Conservation (phyloP, 2,113 vertebrate species). For the Dissostichus mawsoni region DNA sequence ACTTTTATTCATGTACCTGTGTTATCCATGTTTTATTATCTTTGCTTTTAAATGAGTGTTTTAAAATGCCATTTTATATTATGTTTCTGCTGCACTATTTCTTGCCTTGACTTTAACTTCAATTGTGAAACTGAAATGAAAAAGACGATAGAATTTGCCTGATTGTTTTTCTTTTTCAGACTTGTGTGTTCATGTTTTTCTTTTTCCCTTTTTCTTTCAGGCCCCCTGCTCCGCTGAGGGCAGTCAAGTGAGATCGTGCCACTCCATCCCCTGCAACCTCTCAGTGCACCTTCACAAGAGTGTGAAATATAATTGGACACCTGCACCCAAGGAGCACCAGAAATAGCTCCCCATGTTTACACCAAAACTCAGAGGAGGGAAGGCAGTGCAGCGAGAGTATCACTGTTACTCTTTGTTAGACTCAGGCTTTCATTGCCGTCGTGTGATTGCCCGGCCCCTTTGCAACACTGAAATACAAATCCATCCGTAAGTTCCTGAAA, state of each 20-base stretch:
- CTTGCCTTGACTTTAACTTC: too few species aligned
- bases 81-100: too few species aligned
- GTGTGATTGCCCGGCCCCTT: conserved; percentile 39
- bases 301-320: conserved; percentile 83
- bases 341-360: conserved; percentile 73
- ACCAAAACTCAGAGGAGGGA: conserved; percentile 38
- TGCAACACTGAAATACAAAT: conserved; percentile 47
- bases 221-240: conserved; percentile 33
- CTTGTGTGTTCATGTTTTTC: not conserved
- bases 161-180: not conserved
- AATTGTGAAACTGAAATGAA: not conserved
- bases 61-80: too few species aligned
- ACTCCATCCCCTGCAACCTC: conserved; percentile 47
- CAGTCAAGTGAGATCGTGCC: conserved; percentile 38
- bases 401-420: conserved; percentile 55
- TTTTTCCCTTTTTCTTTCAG: not conserved
- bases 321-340: conserved; percentile 69
- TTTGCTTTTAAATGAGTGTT: too few species aligned
- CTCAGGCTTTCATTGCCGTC: conserved; percentile 36
- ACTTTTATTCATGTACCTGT: too few species aligned
- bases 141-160: not conserved
- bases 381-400: conserved; percentile 43
- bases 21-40: too few species aligned
- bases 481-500: conserved; percentile 44
- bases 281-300: conserved; percentile 64